Conservation (phyloP, 2,888 invertebrate genomes). For the Clunio marinus region DNA sequence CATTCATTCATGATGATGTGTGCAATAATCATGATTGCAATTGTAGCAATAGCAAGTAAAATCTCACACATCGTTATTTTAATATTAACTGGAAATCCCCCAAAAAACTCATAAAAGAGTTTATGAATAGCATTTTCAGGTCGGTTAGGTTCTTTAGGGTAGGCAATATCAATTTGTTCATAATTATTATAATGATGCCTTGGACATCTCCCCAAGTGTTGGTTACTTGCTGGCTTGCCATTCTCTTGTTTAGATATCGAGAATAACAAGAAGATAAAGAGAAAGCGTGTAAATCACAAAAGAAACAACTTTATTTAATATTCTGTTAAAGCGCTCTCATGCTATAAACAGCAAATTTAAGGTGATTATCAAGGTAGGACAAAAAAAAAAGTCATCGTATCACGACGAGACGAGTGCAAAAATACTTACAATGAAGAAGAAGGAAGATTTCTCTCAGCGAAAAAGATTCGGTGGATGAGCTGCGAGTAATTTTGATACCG, state of each 20-base stretch:
- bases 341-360: background rate
- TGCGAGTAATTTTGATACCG: slow-evolving; percentile 27
- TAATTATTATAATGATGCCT: background rate
- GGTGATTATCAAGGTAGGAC: slow-evolving; percentile 20
- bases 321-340: background rate
- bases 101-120: slow-evolving; percentile 24
- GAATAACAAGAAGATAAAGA: too few species aligned
- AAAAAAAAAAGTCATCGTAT: too few species aligned
- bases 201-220: too few species aligned
- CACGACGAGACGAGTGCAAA: too few species aligned
- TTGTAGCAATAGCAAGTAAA: too few species aligned
- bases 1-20: slow-evolving; percentile 12
- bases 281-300: too few species aligned
- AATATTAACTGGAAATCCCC: background rate
- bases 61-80: slow-evolving; percentile 26
- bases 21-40: slow-evolving; percentile 9
- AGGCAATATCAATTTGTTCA: background rate
- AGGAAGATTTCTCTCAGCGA: background rate
- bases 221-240: too few species aligned
- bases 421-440: background rate
- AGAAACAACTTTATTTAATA: too few species aligned
- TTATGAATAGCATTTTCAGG: slow-evolving; percentile 7
- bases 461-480: slow-evolving; percentile 3
- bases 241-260: too few species aligned
- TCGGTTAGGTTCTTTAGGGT: background rate